A percentile compares a stretch with the other conserved stretches of the same genome.
Conservation (phyloP, 2,888 invertebrate genomes). For the Drosophila sordidapex region DNA sequence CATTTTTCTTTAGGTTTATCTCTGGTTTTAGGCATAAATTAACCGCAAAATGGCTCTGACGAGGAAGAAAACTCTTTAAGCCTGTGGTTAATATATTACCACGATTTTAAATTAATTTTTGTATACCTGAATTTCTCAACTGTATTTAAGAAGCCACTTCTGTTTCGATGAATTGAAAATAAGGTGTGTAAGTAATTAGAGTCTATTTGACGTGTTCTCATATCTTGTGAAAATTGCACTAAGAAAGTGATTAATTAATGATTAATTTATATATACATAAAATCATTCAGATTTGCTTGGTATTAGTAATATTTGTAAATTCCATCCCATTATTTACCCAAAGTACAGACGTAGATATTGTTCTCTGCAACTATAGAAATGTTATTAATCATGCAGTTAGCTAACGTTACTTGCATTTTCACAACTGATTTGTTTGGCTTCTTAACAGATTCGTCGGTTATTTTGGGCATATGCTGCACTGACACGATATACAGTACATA, state of each 20-base stretch:
- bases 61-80: background rate
- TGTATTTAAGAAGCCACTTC: background rate
- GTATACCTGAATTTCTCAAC: background rate
- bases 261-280: no score
- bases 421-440: conserved; percentile 50
- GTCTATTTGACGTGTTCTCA: background rate
- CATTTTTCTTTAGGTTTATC: background rate
- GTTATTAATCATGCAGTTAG: conserved; percentile 27
- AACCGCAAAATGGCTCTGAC: background rate
- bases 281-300: background rate
- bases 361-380: background rate
- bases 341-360: background rate
- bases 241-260: background rate
- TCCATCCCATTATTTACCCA: background rate
- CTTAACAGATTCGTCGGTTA: conserved; percentile 38
- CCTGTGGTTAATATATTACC: background rate
- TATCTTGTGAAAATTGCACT: background rate
- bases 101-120: background rate
- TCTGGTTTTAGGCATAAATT: background rate
- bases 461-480: conserved; percentile 50
- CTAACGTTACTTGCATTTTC: conserved; percentile 37
- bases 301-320: background rate
- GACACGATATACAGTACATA: conserved; percentile 46
- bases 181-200: background rate
- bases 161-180: background rate